Percentiles rank a stretch among this genome's conserved stretches.
These are phyloP conservation scores for Anoplolepis gracilipes DNA, from an alignment of 1,140 invertebrate genomes.

Conservation along the genomic window DNA sequence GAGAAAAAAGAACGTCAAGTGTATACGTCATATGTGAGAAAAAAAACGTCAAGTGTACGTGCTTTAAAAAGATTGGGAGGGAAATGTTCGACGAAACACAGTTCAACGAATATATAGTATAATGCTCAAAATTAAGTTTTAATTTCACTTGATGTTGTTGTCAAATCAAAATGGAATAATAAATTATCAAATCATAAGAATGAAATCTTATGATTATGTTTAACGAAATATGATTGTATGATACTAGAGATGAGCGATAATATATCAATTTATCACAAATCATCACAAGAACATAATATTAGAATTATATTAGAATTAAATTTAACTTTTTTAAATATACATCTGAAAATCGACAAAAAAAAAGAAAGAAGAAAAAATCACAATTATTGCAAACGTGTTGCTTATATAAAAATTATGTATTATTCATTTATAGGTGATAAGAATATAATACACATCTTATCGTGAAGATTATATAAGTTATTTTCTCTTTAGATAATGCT, in stretches of 20 bases:
- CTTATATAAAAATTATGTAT: slow-evolving; percentile 9
- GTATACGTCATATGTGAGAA: too few species aligned
- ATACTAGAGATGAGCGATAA: not conserved
- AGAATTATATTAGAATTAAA: too few species aligned
- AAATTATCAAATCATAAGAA: not conserved
- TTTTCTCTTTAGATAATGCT: slow-evolving; percentile 1
- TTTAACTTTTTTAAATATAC: too few species aligned
- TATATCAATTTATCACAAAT: too few species aligned
- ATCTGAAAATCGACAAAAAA: not conserved
- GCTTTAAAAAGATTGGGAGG: too few species aligned
- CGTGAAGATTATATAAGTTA: not conserved
- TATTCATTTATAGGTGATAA: not conserved
- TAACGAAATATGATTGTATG: not conserved
- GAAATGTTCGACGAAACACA: too few species aligned
- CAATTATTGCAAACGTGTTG: not conserved
- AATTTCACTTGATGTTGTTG: not conserved
- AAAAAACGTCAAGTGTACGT: too few species aligned
- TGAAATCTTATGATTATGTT: not conserved
- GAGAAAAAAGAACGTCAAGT: too few species aligned
- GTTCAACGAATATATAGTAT: too few species aligned
- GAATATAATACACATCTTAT: not conserved
- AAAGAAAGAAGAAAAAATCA: not conserved
- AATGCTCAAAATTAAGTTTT: too few species aligned
- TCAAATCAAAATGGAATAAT: slow-evolving; percentile 2
- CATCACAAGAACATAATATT: too few species aligned